phyloP scores from a whole-genome alignment of 2,113 vertebrate species.

The Etia nguti region DNA sequence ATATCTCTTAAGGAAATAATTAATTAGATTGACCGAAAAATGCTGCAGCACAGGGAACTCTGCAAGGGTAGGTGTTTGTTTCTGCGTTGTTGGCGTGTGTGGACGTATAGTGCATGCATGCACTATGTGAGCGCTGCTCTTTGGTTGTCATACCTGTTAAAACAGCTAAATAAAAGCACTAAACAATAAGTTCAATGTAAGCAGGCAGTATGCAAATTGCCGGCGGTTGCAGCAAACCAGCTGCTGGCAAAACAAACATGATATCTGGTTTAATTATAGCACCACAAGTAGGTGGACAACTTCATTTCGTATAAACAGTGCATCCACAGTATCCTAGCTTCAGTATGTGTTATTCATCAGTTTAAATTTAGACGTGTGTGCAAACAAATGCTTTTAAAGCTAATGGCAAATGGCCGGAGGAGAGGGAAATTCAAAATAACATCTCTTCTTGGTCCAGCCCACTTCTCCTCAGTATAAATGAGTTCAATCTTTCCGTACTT shows the following conservation, averaged over 20 bases:
- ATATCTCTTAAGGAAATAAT: neutral
- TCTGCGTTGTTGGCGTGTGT: neutral
- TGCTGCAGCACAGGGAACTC: neutral
- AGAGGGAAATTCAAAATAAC: neutral
- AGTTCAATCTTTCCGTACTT: neutral
- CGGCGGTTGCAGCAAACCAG: neutral
- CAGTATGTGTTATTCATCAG: neutral
- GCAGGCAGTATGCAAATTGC: constrained; percentile 28
- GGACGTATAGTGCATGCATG: neutral
- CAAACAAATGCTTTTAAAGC: neutral
- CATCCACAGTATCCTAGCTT: neutral
- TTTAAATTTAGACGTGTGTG: neutral
- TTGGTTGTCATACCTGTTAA: constrained; percentile 11
- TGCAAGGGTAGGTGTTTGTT: neutral
- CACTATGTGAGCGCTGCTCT: neutral
- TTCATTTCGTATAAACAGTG: neutral
- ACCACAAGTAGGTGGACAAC: neutral
- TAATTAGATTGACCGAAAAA: neutral
- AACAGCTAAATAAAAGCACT: constrained; percentile 33
- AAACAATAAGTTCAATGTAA: constrained; percentile 30
- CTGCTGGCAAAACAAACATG: constrained; percentile 25
- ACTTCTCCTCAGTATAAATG: neutral
- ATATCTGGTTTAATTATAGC: constrained; percentile 30
- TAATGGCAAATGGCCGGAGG: neutral
- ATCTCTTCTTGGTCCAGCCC: neutral